phyloP scores from a whole-genome alignment of 2,888 invertebrate genomes.

The Machimus rusticus region DNA sequence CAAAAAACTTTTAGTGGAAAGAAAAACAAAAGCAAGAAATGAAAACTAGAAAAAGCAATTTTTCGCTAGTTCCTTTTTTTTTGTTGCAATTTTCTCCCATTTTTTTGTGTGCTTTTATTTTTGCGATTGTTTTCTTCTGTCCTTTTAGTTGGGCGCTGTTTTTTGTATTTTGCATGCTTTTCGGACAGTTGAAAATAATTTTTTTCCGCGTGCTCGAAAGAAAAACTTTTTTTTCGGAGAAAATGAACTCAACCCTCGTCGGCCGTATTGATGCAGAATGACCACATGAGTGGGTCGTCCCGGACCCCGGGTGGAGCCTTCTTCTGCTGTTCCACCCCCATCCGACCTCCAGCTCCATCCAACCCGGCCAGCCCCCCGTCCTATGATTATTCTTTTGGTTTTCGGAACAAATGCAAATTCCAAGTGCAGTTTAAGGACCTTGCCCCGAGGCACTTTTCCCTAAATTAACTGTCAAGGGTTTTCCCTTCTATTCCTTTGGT shows the following conservation, averaged over 20 bases:
- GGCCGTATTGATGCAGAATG: slow-evolving; percentile 28
- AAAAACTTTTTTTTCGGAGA: slow-evolving; percentile 17
- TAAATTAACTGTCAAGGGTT: slow-evolving; percentile 38
- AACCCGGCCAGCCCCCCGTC: not conserved
- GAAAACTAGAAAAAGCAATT: slow-evolving; percentile 41
- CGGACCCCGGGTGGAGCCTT: not conserved
- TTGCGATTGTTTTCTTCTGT: slow-evolving; percentile 24
- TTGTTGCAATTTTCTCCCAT: not conserved
- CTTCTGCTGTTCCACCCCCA: not conserved
- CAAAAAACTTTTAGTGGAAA: slow-evolving; percentile 15
- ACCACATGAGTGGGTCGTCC: slow-evolving; percentile 21
- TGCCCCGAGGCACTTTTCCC: slow-evolving; percentile 25
- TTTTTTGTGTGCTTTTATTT: not conserved
- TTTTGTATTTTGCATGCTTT: slow-evolving; percentile 34
- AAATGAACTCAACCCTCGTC: slow-evolving; percentile 22
- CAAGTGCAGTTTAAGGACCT: slow-evolving; percentile 41
- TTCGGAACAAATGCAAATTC: slow-evolving; percentile 37
- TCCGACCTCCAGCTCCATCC: too few species aligned
- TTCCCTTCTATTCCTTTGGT: slow-evolving; percentile 35
- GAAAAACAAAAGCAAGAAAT: slow-evolving; percentile 39
- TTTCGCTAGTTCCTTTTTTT: slow-evolving; percentile 7
- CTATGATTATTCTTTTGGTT: not conserved
- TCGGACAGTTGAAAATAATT: slow-evolving; percentile 39
- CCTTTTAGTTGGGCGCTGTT: slow-evolving; percentile 15
- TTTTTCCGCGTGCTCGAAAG: slow-evolving; percentile 30